A percentile compares a stretch with the other conserved stretches of the same genome.
phyloP scores from a whole-genome alignment of 1,140 invertebrate species.

The Megalonaias nervosa region DNA sequence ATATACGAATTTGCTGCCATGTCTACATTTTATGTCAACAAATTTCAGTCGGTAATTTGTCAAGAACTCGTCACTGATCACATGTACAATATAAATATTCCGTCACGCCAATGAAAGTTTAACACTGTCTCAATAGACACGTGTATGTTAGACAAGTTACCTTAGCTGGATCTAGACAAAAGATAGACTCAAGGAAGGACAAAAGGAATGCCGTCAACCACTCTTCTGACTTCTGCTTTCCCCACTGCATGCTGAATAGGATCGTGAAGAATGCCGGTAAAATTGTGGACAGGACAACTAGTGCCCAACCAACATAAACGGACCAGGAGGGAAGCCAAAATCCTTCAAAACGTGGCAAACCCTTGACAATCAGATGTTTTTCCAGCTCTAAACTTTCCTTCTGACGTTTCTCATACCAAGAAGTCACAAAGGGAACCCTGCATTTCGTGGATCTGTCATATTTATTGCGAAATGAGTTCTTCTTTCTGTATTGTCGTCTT shows the following conservation, averaged over 20 bases:
- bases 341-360: constrained; percentile 17
- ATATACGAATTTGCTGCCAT: too few species aligned
- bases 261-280: constrained; percentile 53
- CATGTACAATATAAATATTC: too few species aligned
- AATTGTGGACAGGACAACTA: constrained; percentile 33
- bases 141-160: constrained; percentile 25
- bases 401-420: constrained; percentile 28
- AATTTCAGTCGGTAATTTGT: too few species aligned
- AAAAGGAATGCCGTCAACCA: constrained; percentile 58
- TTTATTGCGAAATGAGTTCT: not conserved
- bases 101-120: too few species aligned
- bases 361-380: constrained; percentile 23
- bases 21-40: too few species aligned
- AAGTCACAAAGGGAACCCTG: constrained; percentile 10
- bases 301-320: constrained; percentile 50
- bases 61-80: too few species aligned
- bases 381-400: constrained; percentile 26
- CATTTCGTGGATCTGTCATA: not conserved
- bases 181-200: constrained; percentile 54
- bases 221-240: constrained; percentile 53
- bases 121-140: too few species aligned
- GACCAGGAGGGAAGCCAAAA: constrained; percentile 43
- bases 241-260: constrained; percentile 61
- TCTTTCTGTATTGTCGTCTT: constrained; percentile 5
- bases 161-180: constrained; percentile 60